phyloP scores from a whole-genome alignment of 2,888 invertebrate genomes.

The Agonopterix subpropinquella region DNA sequence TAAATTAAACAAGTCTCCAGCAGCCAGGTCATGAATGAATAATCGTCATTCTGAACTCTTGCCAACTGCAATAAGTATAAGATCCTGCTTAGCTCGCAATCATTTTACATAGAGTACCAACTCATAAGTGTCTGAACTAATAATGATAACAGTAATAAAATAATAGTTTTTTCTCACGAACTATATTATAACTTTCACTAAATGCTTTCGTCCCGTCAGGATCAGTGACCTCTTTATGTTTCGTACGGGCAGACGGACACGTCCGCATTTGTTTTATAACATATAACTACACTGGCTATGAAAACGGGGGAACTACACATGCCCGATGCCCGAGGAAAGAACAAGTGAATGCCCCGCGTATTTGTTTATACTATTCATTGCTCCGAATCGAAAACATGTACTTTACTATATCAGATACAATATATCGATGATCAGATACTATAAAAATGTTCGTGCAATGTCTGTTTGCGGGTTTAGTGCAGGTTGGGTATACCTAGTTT shows the following conservation, averaged over 20 bases:
- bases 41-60: no score
- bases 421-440: no score
- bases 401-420: no score
- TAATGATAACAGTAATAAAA: no score
- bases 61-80: no score
- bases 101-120: no score
- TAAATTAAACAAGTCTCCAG: no score
- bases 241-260: conserved; percentile 51
- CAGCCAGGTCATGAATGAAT: no score
- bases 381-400: neutral
- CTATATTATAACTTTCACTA: conserved; percentile 2
- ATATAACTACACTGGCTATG: conserved; percentile 39
- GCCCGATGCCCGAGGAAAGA: conserved; percentile 28
- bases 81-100: no score
- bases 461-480: neutral
- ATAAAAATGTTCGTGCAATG: no score
- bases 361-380: conserved; percentile 26
- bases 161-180: no score
- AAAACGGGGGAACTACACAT: conserved; percentile 37
- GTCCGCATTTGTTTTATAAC: conserved; percentile 54
- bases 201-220: conserved; percentile 35
- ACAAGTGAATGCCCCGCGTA: conserved; percentile 38
- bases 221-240: conserved; percentile 59
- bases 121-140: no score
- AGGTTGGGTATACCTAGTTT: neutral